phyloP scores from a whole-genome alignment of 2,113 vertebrate species.

The Cephalopholis sonnerati region DNA sequence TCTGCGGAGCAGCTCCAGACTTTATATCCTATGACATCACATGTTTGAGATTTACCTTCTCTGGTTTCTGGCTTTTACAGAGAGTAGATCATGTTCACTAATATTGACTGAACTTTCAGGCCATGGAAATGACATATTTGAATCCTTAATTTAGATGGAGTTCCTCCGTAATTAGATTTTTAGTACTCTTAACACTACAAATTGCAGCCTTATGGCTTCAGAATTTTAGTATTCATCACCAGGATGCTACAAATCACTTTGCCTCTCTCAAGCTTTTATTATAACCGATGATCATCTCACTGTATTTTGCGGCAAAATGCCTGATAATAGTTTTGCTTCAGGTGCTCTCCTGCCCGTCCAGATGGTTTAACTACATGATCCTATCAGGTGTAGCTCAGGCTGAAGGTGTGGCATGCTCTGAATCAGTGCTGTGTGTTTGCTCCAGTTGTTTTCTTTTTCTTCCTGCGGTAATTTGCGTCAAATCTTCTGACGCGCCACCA shows the following conservation, averaged over 20 bases:
- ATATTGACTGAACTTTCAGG: too few relatives aligned
- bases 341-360: neutral
- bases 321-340: neutral
- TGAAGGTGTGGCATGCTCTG: neutral
- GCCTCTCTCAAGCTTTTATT: neutral
- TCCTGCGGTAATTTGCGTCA: neutral
- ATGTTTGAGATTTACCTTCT: too few relatives aligned
- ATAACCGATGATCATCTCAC: neutral
- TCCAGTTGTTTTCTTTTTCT: neutral
- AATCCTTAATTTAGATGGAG: too few relatives aligned
- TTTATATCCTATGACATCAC: too few relatives aligned
- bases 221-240: neutral
- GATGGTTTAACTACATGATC: neutral
- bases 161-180: neutral
- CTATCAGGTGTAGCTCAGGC: neutral
- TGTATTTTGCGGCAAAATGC: neutral
- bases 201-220: too few relatives aligned
- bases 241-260: neutral
- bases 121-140: too few relatives aligned
- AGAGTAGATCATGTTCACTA: too few relatives aligned
- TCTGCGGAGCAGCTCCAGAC: too few relatives aligned
- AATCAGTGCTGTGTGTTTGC: too few relatives aligned
- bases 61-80: too few relatives aligned
- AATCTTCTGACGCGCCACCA: constrained; percentile 76
- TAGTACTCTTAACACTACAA: neutral